Conservation (phyloP, 2,888 invertebrate species). For the Caenorhabditis sp. region DNA sequence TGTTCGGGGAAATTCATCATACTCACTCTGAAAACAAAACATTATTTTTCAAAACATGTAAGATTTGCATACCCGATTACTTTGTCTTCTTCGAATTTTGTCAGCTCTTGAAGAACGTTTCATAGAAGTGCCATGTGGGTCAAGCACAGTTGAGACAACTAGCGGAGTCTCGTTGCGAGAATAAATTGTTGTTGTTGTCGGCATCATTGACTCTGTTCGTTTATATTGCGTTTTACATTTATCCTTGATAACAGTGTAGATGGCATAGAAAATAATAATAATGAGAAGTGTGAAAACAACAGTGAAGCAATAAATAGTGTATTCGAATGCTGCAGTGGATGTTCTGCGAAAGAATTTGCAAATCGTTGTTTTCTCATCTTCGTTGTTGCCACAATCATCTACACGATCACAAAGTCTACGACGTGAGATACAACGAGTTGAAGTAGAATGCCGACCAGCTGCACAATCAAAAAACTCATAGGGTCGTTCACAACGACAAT, state of each 20-base stretch:
- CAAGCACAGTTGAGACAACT: too few species aligned
- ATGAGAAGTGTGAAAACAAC: too few species aligned
- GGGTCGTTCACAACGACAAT: conserved; percentile 12
- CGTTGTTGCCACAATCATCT: conserved; percentile 6
- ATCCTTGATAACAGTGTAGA: not conserved
- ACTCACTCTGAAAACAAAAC: too few species aligned
- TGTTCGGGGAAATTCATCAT: too few species aligned
- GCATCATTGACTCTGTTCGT: not conserved
- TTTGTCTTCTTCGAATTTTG: too few species aligned
- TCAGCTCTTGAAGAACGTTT: too few species aligned
- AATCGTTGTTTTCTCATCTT: not conserved
- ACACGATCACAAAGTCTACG: not conserved
- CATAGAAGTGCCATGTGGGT: too few species aligned
- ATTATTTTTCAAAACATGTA: too few species aligned
- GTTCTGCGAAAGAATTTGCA: not conserved
- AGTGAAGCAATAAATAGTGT: too few species aligned
- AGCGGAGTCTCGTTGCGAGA: too few species aligned
- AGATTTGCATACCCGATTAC: not conserved
- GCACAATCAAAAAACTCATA: conserved; percentile 11
- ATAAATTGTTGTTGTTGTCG: not conserved
- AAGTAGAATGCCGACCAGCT: not conserved
- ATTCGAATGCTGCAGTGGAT: not conserved
- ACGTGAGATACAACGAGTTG: not conserved
- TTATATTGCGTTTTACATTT: not conserved
- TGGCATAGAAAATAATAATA: not conserved